Base-by-base conservation (phyloP, 2,113 vertebrate species). In the Caracal caracal region DNA sequence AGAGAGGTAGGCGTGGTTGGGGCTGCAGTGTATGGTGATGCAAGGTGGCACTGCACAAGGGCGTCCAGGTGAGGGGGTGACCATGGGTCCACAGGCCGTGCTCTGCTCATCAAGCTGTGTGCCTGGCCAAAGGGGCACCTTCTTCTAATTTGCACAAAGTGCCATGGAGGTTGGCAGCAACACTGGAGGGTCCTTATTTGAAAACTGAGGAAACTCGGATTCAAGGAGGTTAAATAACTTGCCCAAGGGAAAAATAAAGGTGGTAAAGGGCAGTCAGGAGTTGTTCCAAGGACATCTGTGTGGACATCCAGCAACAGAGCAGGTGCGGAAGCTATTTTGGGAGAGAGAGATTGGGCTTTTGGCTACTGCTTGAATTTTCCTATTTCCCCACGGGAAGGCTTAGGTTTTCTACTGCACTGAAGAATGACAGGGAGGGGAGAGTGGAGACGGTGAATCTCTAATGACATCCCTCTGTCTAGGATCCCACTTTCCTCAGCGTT, bases 311-410 rank as follows among this genome's bases (percentile, higher is more conserved):
- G 87, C n/a, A 22, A 30, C 47, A 47, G 43, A 68, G 79, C 92
- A 96, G 94, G 79, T 66, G 79, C 71, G 76, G 63, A 79, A 73
- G 61, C 88, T 94, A 66, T 89, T 93, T 51, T 51, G 59, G 68
- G 87, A 86, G 33, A 47, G 51, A 78, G 59, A 66, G 68, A 90
- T 0, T 53, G 43, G 81, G 70, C 40, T 88, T 91, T 73, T 68
- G 82, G 71, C 78, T 80, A 26, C 30, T 30, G 80, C 80, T 93
- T 40, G 85, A 4, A 24, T 70, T 30, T 76, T 84, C 49, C 49
- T 15, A 1, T n/a, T 59, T 93, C 79, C 68, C 37, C 30, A 28
- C 0, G 26, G 59, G 88, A 87, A 94, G 37, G 70, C 73, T 75
- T 43, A 6, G 51, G 76, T 63, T 93, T 79, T 87, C 82, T 80